phyloP scores from a whole-genome alignment of 1,140 invertebrate species.

The Drosophila truncata region DNA sequence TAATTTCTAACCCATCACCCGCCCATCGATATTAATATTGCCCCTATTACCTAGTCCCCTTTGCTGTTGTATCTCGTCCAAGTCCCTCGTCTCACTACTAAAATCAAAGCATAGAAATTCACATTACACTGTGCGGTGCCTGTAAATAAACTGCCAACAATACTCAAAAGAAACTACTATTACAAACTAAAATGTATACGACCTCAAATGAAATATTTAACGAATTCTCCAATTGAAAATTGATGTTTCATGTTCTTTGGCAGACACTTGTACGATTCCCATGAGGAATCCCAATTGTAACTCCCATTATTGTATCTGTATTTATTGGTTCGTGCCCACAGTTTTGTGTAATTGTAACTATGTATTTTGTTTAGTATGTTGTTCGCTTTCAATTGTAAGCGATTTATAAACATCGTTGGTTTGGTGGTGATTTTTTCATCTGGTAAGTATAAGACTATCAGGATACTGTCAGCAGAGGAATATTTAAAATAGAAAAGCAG shows the following conservation, averaged over 20 bases:
- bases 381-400: conserved; percentile 34
- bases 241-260: conserved; percentile 45
- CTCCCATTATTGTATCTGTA: conserved; percentile 21
- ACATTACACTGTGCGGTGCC: conserved; percentile 83
- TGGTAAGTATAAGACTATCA: conserved; percentile 58
- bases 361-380: conserved; percentile 64
- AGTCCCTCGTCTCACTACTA: conserved; percentile 64
- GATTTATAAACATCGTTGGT: conserved; percentile 53
- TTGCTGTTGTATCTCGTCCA: conserved; percentile 47
- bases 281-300: conserved; percentile 11
- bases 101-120: conserved; percentile 74
- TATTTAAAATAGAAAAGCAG: neutral
- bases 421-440: conserved; percentile 45
- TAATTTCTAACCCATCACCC: conserved; percentile 41
- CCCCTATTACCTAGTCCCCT: conserved; percentile 48
- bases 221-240: conserved; percentile 58
- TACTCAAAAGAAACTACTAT: conserved; percentile 36
- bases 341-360: conserved; percentile 72
- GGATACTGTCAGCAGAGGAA: neutral
- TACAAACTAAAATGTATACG: conserved; percentile 45
- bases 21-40: conserved; percentile 45
- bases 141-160: conserved; percentile 79
- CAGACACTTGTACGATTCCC: conserved; percentile 28
- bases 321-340: conserved; percentile 67
- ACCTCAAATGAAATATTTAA: conserved; percentile 82